These are phyloP conservation scores for Bubo bubo DNA, from an alignment of 2,113 vertebrate species.

Conservation along the genomic window DNA sequence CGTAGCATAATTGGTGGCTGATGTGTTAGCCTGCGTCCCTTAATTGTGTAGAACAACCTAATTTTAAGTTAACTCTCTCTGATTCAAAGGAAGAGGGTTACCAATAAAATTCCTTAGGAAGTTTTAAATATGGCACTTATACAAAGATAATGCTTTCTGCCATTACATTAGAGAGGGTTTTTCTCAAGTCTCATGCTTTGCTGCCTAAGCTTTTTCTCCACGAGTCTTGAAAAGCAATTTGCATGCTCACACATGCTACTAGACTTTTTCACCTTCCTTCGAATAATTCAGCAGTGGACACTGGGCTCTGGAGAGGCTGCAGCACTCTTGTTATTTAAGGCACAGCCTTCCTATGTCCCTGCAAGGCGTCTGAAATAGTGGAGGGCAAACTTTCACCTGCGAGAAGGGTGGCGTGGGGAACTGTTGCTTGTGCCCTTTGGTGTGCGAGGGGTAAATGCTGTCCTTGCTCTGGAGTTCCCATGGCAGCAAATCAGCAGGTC, in stretches of 20 bases:
- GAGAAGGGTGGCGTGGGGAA: background rate
- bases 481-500: slow-evolving; percentile 59
- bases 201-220: slow-evolving; percentile 24
- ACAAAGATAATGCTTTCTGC: background rate
- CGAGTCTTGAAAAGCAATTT: slow-evolving; percentile 15
- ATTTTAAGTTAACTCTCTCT: background rate
- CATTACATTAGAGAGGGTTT: background rate
- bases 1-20: background rate
- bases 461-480: slow-evolving; percentile 25
- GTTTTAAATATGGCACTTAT: slow-evolving; percentile 3
- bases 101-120: background rate
- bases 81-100: background rate
- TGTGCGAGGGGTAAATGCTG: slow-evolving; percentile 16
- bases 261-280: background rate
- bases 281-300: background rate
- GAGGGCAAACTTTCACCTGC: background rate
- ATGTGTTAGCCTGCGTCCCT: background rate
- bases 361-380: background rate
- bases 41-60: background rate
- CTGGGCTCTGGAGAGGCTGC: background rate
- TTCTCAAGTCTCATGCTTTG: background rate
- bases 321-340: background rate
- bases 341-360: background rate
- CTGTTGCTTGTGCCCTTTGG: background rate
- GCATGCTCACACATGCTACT: background rate